A percentile compares a stretch with the other conserved stretches of the same genome.
These are phyloP conservation scores for Pachymerium ferrugineum DNA, from an alignment of 2,888 invertebrate genomes.

Conservation along the genomic window DNA sequence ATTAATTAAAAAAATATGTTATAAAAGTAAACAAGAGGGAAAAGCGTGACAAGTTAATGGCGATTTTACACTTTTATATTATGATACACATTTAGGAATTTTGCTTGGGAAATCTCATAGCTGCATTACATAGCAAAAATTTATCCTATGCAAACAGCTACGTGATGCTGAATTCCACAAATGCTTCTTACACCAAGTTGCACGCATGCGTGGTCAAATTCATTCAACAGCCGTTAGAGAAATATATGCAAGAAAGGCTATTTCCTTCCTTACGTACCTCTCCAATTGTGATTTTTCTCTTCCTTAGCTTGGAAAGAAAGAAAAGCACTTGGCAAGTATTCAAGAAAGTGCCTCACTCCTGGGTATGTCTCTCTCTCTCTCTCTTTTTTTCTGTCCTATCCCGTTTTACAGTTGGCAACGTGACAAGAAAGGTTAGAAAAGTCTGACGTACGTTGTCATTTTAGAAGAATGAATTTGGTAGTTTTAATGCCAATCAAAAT, in stretches of 20 bases:
- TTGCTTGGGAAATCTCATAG: background rate
- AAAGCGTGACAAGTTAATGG: background rate
- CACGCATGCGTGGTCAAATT: constrained; percentile 18
- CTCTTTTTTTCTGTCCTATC: background rate
- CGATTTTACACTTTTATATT: no score
- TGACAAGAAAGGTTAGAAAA: constrained; percentile 21
- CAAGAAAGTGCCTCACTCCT: constrained; percentile 10
- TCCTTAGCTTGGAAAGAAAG: background rate
- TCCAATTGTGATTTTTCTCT: constrained; percentile 21
- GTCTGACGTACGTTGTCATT: constrained; percentile 21
- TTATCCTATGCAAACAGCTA: constrained; percentile 9
- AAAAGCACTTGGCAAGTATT: background rate
- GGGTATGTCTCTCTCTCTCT: no score
- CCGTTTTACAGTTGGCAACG: constrained; percentile 13
- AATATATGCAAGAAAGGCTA: constrained; percentile 21
- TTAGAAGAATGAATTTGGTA: constrained; percentile 11
- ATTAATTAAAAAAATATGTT: background rate
- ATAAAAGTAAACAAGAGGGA: no score
- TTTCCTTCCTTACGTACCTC: constrained; percentile 9
- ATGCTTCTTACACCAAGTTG: constrained; percentile 15
- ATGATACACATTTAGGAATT: background rate
- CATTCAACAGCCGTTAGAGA: constrained; percentile 14
- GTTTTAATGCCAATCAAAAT: constrained; percentile 21
- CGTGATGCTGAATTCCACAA: background rate
- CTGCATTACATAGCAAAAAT: background rate